phyloP scores from a whole-genome alignment of 1,140 invertebrate genomes.

The Fopius arisanus region DNA sequence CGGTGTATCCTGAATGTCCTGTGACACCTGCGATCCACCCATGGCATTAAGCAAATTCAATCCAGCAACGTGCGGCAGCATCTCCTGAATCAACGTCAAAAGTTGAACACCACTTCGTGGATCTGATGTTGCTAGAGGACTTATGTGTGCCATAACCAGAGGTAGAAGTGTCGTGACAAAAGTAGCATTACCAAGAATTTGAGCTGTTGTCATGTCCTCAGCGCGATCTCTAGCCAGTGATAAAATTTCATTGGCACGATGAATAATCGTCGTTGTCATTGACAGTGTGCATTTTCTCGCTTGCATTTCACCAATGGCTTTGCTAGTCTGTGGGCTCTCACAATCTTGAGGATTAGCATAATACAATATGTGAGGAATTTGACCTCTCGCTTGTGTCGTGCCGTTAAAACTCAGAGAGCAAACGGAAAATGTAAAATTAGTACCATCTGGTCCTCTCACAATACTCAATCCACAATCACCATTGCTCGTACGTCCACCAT shows the following conservation, averaged over 20 bases:
- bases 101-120: slow-evolving; percentile 91
- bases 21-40: slow-evolving; percentile 58
- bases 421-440: slow-evolving; percentile 89
- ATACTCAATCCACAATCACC: slow-evolving; percentile 88
- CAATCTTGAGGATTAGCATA: slow-evolving; percentile 72
- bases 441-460: slow-evolving; percentile 91
- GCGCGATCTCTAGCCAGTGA: slow-evolving; percentile 74
- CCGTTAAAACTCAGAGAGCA: slow-evolving; percentile 95
- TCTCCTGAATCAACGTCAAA: slow-evolving; percentile 87
- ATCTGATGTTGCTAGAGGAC: slow-evolving; percentile 81
- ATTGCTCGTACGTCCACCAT: slow-evolving; percentile 91
- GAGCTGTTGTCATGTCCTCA: slow-evolving; percentile 66
- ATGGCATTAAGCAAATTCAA: slow-evolving; percentile 75
- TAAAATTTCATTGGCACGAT: slow-evolving; percentile 76
- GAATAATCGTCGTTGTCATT: slow-evolving; percentile 77
- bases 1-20: slow-evolving; percentile 54
- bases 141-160: slow-evolving; percentile 81
- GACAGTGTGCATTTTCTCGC: slow-evolving; percentile 76
- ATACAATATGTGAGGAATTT: slow-evolving; percentile 94
- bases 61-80: slow-evolving; percentile 88
- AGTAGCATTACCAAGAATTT: slow-evolving; percentile 69
- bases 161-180: slow-evolving; percentile 81
- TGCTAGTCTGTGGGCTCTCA: slow-evolving; percentile 72
- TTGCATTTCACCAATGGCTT: slow-evolving; percentile 75
- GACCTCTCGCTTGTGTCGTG: slow-evolving; percentile 88